Base-by-base conservation (phyloP, 2,113 vertebrate genomes). In the Percina caprodes region DNA sequence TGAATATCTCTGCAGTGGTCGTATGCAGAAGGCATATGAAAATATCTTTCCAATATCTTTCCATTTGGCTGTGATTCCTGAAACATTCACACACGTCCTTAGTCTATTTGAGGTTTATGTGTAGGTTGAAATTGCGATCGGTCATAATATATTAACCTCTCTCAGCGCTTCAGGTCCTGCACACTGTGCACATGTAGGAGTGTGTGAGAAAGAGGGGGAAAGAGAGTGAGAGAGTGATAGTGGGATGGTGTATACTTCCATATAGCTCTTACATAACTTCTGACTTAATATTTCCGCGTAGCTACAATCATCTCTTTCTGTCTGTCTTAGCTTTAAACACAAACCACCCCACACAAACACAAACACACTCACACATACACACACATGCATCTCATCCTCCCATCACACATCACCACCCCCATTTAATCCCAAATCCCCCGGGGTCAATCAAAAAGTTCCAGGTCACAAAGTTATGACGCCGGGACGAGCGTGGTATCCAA, bases 361-460 rank as follows among this genome's bases (percentile, higher is more conserved):
- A 48, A 39, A 51, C 77, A 54, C 56, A 35, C 2, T 35, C 19
- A 73, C 52, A 62, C 30, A 55, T 48, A 63, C 16, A 66, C 62
- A 58, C 15, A 3, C 7, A 66, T 4, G 23, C 35, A 24, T 23
- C 51, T 55, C 21, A 69, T 18, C 78, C 66, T 60, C 13, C 49
- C 51, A 82, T 54, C 60, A 59, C 76, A 79, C 59, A 87, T 77
- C 65, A 83, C 61, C 69, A 69, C 48, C 45, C 45, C 46, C 60
- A 49, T 88, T 74, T 85, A 89, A 90, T 85, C 77, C 74, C 33
- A 72, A 77, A 84, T 54, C 69, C 74, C 73, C 58, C 19, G 55
- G 74, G 92, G 83, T 88, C 74, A 88, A 86, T 87, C 81, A 77
- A 83, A 91, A 91, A 74, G 81, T 90, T 91, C 82, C 86, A 82